Conservation (phyloP, 2,113 vertebrate genomes). For the Machaerirhynchus nigripectus region DNA sequence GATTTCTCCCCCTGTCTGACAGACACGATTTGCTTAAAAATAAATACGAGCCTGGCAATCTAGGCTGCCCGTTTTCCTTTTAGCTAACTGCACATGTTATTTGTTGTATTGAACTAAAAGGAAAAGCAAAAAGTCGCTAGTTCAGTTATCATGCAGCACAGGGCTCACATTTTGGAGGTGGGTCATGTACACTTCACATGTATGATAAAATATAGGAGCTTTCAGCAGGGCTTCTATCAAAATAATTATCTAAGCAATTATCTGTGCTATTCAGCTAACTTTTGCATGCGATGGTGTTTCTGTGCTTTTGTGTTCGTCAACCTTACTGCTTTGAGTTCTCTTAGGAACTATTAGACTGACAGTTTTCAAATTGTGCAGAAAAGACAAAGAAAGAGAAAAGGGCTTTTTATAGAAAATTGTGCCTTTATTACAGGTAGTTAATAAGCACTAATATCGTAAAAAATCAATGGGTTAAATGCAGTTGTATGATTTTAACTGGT, state of each 20-base stretch:
- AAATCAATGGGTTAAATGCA: constrained; percentile 49
- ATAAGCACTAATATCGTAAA: constrained; percentile 21
- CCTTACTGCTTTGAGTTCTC: constrained; percentile 57
- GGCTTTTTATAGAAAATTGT: constrained; percentile 55
- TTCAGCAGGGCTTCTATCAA: constrained; percentile 63
- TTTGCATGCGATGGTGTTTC: constrained; percentile 54
- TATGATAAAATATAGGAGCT: constrained; percentile 22
- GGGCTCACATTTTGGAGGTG: not conserved
- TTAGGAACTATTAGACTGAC: constrained; percentile 63
- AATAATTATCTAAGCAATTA: constrained; percentile 68
- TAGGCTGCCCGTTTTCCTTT: constrained; percentile 4
- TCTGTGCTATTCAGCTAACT: constrained; percentile 61
- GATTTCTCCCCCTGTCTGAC: constrained; percentile 1
- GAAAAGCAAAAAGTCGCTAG: constrained; percentile 16
- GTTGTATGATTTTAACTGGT: not conserved
- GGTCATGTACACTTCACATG: constrained; percentile 28
- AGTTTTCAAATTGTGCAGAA: constrained; percentile 49
- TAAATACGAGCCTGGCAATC: not conserved
- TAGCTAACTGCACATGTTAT: not conserved
- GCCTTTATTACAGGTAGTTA: constrained; percentile 43
- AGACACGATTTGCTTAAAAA: not conserved
- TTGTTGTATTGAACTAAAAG: not conserved
- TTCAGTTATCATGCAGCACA: not conserved
- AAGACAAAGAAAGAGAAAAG: constrained; percentile 56
- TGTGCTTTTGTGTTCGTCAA: constrained; percentile 59